Evolutionary conservation across 2,797 vertebrate species (phyloP).

Genomic region (Coilia nasus): DNA sequence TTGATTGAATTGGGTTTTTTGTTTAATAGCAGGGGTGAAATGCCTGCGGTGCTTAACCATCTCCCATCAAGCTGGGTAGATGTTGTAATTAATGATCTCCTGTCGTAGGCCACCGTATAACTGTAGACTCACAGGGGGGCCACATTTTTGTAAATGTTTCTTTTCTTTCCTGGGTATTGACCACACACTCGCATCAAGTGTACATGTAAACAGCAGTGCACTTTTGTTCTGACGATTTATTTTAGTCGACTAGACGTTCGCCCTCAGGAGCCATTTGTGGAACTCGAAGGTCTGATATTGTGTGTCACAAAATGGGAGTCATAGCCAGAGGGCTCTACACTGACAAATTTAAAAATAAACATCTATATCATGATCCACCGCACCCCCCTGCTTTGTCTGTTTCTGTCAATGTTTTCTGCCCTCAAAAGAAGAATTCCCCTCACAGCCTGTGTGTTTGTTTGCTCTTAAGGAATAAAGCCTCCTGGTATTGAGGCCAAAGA

Average conservation of each 20-base stretch:
- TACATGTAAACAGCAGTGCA: neutral
- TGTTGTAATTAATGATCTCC: slow-evolving; percentile 12
- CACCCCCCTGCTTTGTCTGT: neutral
- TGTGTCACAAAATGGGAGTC: slow-evolving; percentile 19
- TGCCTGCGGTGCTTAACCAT: slow-evolving; percentile 1
- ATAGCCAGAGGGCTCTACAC: neutral
- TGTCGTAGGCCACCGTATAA: neutral
- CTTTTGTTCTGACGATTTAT: slow-evolving; percentile 15
- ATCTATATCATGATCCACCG: neutral
- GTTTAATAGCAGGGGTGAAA: slow-evolving; percentile 41
- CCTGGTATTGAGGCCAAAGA: neutral
- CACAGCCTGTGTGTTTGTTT: neutral
- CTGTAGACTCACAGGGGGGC: neutral
- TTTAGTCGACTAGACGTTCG: slow-evolving; percentile 4
- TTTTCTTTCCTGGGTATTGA: slow-evolving; percentile 5
- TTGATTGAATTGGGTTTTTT: slow-evolving; percentile 72
- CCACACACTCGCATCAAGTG: neutral
- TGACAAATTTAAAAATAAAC: slow-evolving; percentile 18
- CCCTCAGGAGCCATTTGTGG: slow-evolving; percentile 13
- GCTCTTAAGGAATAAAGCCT: slow-evolving; percentile 19
- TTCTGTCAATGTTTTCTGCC: slow-evolving; percentile 13
- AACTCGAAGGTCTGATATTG: slow-evolving; percentile 8
- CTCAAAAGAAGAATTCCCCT: slow-evolving; percentile 19
- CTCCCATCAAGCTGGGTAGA: slow-evolving; percentile 1
- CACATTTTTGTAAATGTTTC: neutral